phyloP scores from a whole-genome alignment of 2,888 invertebrate genomes.

The Volucella bombylans region DNA sequence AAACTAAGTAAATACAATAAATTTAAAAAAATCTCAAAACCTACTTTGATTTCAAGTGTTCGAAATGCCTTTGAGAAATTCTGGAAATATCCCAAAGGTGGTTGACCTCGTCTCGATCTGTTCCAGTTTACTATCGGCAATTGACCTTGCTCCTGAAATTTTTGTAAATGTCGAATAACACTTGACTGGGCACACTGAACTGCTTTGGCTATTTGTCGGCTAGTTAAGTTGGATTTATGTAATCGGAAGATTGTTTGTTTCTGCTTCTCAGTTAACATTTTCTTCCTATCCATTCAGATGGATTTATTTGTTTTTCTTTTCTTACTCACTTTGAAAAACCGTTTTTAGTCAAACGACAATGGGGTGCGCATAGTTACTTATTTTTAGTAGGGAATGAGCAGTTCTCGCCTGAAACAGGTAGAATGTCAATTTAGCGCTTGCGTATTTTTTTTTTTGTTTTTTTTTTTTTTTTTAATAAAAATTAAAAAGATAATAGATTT shows the following conservation, averaged over 20 bases:
- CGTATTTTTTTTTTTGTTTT: slow-evolving; percentile 6
- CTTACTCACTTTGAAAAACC: slow-evolving; percentile 44
- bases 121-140: slow-evolving; percentile 47
- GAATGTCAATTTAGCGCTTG: slow-evolving; percentile 47
- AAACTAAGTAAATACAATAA: too few relatives aligned
- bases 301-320: slow-evolving; percentile 16
- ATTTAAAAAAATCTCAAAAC: too few relatives aligned
- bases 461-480: slow-evolving; percentile 2
- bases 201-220: slow-evolving; percentile 46
- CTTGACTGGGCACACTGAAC: slow-evolving; percentile 52
- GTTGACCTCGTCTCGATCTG: slow-evolving; percentile 16
- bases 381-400: background rate
- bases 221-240: slow-evolving; percentile 43
- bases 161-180: slow-evolving; percentile 54
- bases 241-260: slow-evolving; percentile 45
- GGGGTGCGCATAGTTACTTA: background rate
- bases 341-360: slow-evolving; percentile 3
- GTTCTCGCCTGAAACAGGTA: slow-evolving; percentile 50
- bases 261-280: slow-evolving; percentile 30
- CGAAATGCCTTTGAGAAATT: background rate
- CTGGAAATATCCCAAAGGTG: background rate
- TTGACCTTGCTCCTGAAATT: slow-evolving; percentile 47
- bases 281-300: slow-evolving; percentile 31
- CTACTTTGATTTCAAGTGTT: too few relatives aligned
- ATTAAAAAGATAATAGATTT: background rate